Base-by-base conservation (phyloP, 2,113 vertebrate species). In the Butorides virescens region DNA sequence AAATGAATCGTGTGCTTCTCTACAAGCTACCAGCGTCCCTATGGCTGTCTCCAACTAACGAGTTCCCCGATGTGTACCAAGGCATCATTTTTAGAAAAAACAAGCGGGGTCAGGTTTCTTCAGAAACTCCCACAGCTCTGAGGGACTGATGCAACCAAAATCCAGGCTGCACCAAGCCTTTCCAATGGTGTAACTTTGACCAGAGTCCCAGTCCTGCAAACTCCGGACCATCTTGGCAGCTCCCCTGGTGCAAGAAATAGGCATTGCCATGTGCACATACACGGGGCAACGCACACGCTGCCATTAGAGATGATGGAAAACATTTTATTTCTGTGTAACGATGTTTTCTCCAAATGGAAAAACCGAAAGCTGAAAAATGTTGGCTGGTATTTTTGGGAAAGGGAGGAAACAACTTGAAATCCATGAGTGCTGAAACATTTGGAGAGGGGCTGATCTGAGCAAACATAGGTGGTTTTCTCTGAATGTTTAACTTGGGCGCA, bases 31-130 rank as follows among this genome's bases (percentile, higher is more conserved):
- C 56, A 37, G 52, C 18, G 2, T 30, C 62, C 79, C 80, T 15
- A 0, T 14, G 42, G 78, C 93, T 59, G 74, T 66, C 71, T 91
- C 47, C 80, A 68, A 36, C 89, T 78, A 95, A 94, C 18, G 13
- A 96, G 93, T 83, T 97, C 75, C 55, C 79, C 68, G 8, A 32
- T 68, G 70, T 86, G 78, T 91, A 91, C n/a, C 95, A 74, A 80
- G 93, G 81, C 82, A 93, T 77, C 62, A 66, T 17, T 93, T 96
- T 92, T 29, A 93, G 93, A 92, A 93, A 91, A 73, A 96, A 85
- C 67, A 79, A 77, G 47, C 1, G 0, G 58, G 65, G 73, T 86
- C 76, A 80, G 80, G 55, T 84, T 79, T 74, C 82, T 90, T 86
- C 77, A 86, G 90, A 92, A 96, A 68, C 37, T 34, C 95, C 95